A percentile compares a stretch with the other conserved stretches of the same genome.
Conservation (phyloP, 2,797 vertebrate genomes). For the Neosilurus hyrtlii region DNA sequence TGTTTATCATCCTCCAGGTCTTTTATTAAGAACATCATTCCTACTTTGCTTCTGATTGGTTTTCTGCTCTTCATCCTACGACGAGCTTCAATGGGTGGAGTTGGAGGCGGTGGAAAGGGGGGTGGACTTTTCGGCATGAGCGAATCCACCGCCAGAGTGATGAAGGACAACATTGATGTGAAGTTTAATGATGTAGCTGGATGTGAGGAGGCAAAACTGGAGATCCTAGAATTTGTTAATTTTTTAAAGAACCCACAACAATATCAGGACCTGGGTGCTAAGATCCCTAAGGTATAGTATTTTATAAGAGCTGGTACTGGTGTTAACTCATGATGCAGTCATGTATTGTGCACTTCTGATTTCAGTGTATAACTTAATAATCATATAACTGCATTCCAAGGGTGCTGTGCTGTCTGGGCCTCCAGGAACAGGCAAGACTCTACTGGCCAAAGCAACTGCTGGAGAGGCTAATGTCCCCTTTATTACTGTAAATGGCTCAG, state of each 20-base stretch:
- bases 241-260: constrained; percentile 87
- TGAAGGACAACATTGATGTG: constrained; percentile 82
- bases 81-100: constrained; percentile 63
- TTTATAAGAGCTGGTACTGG: not conserved
- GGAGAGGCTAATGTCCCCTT: constrained; percentile 74
- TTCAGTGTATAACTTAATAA: not conserved
- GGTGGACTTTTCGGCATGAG: constrained; percentile 66
- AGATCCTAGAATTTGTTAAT: constrained; percentile 87
- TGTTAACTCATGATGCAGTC: not conserved
- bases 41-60: constrained; percentile 67
- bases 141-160: constrained; percentile 81
- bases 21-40: constrained; percentile 66
- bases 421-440: constrained; percentile 71
- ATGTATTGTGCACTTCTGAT: not conserved
- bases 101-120: constrained; percentile 59
- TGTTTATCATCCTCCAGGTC: constrained; percentile 57
- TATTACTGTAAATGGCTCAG: constrained; percentile 72
- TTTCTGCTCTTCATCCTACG: constrained; percentile 68
- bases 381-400: constrained; percentile 54
- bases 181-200: constrained; percentile 88
- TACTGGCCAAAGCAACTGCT: constrained; percentile 71
- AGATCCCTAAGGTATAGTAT: constrained; percentile 79
- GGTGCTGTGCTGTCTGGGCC: constrained; percentile 74
- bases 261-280: constrained; percentile 84
- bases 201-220: constrained; percentile 85